phyloP scores from a whole-genome alignment of 1,140 invertebrate genomes.

The Akabosia matsudoensis region DNA sequence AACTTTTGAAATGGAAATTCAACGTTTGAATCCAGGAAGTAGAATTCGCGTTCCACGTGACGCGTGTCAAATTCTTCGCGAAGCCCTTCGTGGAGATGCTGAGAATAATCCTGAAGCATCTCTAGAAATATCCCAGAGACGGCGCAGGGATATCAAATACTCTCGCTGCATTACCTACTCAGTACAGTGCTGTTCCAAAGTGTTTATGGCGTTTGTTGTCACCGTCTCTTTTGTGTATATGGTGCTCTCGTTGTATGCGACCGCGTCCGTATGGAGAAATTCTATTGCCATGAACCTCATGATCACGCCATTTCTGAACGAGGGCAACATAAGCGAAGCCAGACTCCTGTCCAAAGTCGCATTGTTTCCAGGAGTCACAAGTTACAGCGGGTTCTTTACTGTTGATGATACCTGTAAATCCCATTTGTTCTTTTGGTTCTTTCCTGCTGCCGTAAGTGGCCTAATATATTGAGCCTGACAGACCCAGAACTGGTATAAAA shows the following conservation, averaged over 20 bases:
- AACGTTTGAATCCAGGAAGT: too few species aligned
- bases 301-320: not conserved
- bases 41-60: too few species aligned
- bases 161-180: too few species aligned
- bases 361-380: not conserved
- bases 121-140: too few species aligned
- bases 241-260: not conserved
- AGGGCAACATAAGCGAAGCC: not conserved
- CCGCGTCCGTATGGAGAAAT: not conserved
- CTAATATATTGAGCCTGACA: not conserved
- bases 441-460: conserved; percentile 4
- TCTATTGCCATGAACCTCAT: not conserved
- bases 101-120: too few species aligned
- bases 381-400: conserved; percentile 7
- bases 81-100: too few species aligned
- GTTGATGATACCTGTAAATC: conserved; percentile 12
- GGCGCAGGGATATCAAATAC: not conserved
- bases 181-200: not conserved
- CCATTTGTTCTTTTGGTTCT: conserved; percentile 22
- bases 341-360: not conserved
- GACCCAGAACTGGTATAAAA: not conserved
- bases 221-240: not conserved
- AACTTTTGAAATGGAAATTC: too few species aligned
- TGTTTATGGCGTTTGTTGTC: not conserved
- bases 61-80: too few species aligned